phyloP scores from a whole-genome alignment of 2,888 invertebrate genomes.

The Nephrotoma guestfalica region DNA sequence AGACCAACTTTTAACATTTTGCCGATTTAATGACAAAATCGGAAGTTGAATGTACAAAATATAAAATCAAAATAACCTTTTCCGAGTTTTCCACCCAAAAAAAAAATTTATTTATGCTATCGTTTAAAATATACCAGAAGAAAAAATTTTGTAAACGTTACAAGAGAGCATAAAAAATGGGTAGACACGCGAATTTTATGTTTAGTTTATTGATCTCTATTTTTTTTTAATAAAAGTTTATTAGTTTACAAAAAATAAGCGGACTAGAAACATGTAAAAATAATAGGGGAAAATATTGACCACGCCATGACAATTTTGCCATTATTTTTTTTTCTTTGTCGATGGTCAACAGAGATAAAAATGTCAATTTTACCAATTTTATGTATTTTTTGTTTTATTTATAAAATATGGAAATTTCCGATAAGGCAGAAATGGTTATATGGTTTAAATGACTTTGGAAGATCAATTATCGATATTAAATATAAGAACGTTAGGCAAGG shows the following conservation, averaged over 20 bases:
- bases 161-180: background rate
- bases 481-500: background rate
- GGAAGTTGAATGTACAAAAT: background rate
- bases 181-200: background rate
- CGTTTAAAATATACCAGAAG: background rate
- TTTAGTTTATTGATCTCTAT: background rate
- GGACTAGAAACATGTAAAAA: background rate
- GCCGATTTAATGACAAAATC: background rate
- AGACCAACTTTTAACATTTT: background rate
- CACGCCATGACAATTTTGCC: background rate
- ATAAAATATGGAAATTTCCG: background rate
- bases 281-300: background rate
- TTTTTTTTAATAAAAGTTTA: background rate
- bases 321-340: background rate
- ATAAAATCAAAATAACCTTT: background rate
- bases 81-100: background rate
- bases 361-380: background rate
- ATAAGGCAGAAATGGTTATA: background rate
- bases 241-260: background rate
- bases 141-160: background rate
- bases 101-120: no score
- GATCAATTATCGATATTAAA: background rate
- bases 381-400: background rate
- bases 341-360: background rate
- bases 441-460: background rate